Conservation (phyloP, 2,888 invertebrate genomes). For the Coecobrya sp. region DNA sequence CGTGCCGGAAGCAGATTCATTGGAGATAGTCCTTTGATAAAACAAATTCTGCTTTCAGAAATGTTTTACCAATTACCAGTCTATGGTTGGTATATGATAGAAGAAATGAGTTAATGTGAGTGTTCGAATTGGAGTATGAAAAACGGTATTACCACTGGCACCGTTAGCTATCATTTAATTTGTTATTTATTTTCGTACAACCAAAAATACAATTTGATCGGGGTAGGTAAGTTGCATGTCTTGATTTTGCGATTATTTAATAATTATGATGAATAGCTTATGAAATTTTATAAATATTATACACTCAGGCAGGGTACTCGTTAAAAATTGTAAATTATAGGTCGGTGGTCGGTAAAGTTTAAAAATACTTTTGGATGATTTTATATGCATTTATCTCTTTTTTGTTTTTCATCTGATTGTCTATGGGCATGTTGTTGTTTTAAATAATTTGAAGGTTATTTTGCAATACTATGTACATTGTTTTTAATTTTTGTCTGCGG, state of each 20-base stretch:
- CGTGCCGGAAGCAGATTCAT: neutral
- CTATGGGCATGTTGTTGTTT: neutral
- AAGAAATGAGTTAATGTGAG: too few species aligned
- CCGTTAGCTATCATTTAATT: neutral
- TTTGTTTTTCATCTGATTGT: neutral
- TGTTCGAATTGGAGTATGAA: neutral
- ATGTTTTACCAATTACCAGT: too few species aligned
- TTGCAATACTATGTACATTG: neutral
- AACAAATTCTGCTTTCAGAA: too few species aligned
- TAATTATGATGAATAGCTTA: slow-evolving; percentile 37
- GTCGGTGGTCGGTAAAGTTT: slow-evolving; percentile 53
- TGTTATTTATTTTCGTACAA: neutral
- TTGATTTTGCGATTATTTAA: slow-evolving; percentile 19
- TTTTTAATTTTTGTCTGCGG: neutral
- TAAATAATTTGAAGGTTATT: neutral
- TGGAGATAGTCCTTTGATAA: too few species aligned
- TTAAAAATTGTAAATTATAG: slow-evolving; percentile 14
- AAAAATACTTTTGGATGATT: slow-evolving; percentile 1
- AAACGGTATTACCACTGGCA: neutral
- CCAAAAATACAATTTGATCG: neutral
- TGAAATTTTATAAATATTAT: neutral
- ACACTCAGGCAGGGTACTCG: neutral
- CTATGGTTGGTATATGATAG: too few species aligned
- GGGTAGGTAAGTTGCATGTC: slow-evolving; percentile 19
- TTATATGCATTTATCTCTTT: neutral